These are phyloP conservation scores for Hymenopus coronatus DNA, from an alignment of 2,888 invertebrate species.

Conservation along the genomic window DNA sequence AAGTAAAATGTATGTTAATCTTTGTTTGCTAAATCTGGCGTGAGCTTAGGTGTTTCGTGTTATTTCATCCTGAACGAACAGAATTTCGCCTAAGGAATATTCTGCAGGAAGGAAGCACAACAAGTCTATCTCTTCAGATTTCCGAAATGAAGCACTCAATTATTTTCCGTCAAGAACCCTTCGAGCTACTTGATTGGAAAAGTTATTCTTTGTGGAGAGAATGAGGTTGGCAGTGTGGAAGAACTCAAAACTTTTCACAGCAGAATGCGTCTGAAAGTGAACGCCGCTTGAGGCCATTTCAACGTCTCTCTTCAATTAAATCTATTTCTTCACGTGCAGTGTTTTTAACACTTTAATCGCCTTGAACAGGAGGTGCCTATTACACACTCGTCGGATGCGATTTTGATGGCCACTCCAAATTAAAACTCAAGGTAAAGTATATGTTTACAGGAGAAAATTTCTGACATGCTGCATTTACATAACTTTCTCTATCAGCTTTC, in stretches of 20 bases:
- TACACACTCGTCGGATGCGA: too few species aligned
- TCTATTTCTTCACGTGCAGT: not conserved
- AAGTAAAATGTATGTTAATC: too few species aligned
- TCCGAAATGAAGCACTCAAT: not conserved
- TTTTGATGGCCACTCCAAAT: too few species aligned
- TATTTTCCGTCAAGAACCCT: not conserved
- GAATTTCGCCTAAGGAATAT: not conserved
- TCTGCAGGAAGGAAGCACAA: not conserved
- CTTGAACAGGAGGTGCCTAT: too few species aligned
- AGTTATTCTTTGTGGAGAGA: not conserved
- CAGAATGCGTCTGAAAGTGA: not conserved
- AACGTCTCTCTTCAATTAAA: not conserved
- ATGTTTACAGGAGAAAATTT: too few species aligned
- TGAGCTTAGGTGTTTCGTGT: too few species aligned
- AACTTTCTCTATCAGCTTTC: too few species aligned
- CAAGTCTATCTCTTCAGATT: not conserved
- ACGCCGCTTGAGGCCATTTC: not conserved
- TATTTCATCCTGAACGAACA: too few species aligned
- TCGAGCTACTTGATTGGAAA: not conserved
- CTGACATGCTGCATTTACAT: too few species aligned
- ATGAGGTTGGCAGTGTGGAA: not conserved
- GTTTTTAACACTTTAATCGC: not conserved
- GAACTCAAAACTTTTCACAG: not conserved
- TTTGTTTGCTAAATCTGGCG: too few species aligned
- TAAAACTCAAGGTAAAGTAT: too few species aligned